Conservation (phyloP, 2,888 invertebrate genomes). For the Ichneumoninae sp. region DNA sequence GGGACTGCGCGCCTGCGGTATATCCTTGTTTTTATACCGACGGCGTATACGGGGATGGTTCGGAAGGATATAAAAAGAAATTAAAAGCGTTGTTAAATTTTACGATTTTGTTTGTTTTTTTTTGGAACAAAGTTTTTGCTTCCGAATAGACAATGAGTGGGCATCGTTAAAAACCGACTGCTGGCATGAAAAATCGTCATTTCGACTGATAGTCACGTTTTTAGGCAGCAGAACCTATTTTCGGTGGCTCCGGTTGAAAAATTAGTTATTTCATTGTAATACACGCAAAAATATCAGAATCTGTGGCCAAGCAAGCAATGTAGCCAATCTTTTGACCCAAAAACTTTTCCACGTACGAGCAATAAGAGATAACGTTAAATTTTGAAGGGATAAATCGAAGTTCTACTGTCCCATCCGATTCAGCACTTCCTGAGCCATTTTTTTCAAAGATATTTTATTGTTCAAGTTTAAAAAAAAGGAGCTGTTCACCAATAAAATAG, state of each 20-base stretch:
- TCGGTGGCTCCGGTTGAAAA: neutral
- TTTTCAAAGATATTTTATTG: neutral
- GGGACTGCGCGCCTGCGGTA: constrained; percentile 60
- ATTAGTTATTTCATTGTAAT: neutral
- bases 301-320: neutral
- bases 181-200: neutral
- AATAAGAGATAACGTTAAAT: neutral
- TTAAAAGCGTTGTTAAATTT: neutral
- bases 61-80: neutral
- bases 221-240: too few species aligned
- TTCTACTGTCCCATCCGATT: neutral
- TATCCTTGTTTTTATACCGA: constrained; percentile 12
- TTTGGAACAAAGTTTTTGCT: neutral
- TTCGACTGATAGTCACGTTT: neutral
- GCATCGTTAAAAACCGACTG: neutral
- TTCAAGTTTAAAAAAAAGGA: neutral
- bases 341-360: neutral
- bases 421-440: neutral
- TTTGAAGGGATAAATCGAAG: neutral
- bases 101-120: neutral
- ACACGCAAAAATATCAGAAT: neutral
- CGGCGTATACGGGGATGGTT: constrained; percentile 27
- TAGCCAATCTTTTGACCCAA: neutral
- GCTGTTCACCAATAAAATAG: neutral
- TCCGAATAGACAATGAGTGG: neutral